Conservation (phyloP, 2,888 invertebrate species). For the Drosophila quasianomalipes region DNA sequence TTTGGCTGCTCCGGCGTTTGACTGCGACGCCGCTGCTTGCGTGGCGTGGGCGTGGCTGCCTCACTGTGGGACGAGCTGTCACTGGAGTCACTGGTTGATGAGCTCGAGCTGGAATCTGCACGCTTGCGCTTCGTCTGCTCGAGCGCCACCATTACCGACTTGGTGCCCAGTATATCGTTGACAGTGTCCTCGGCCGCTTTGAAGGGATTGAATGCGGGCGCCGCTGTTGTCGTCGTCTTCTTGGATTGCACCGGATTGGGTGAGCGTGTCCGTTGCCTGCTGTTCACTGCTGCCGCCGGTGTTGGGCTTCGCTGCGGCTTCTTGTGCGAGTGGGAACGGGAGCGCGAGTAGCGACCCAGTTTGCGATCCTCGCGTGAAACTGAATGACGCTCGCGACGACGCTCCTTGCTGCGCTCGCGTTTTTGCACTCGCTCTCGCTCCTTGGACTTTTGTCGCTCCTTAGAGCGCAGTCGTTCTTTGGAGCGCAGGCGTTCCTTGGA, state of each 20-base stretch:
- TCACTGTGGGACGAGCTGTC: conserved; percentile 51
- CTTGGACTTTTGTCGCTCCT: conserved; percentile 21
- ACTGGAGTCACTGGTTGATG: conserved; percentile 51
- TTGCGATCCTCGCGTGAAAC: conserved; percentile 44
- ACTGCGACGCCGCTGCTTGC: conserved; percentile 52
- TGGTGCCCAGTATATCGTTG: conserved; percentile 70
- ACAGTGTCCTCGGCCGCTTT: conserved; percentile 72
- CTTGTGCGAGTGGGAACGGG: conserved; percentile 50
- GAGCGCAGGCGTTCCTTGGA: conserved; percentile 13
- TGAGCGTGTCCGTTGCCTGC: conserved; percentile 41
- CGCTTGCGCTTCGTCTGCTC: conserved; percentile 63
- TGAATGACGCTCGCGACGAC: conserved; percentile 32
- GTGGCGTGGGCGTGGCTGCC: conserved; percentile 48
- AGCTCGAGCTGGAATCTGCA: conserved; percentile 54
- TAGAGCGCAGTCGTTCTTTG: conserved; percentile 18
- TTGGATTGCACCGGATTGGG: conserved; percentile 36
- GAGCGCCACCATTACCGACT: conserved; percentile 67
- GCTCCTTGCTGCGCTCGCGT: conserved; percentile 37
- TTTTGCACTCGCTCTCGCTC: conserved; percentile 29
- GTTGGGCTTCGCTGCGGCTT: conserved; percentile 16
- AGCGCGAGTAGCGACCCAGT: conserved; percentile 39
- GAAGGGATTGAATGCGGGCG: conserved; percentile 75
- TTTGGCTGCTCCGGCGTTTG: conserved; percentile 51
- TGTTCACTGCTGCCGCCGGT: conserved; percentile 12
- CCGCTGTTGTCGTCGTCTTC: conserved; percentile 24